Evolutionary conservation across 2,797 vertebrate species (phyloP).

Genomic region (Cephalopachus bancanus): DNA sequence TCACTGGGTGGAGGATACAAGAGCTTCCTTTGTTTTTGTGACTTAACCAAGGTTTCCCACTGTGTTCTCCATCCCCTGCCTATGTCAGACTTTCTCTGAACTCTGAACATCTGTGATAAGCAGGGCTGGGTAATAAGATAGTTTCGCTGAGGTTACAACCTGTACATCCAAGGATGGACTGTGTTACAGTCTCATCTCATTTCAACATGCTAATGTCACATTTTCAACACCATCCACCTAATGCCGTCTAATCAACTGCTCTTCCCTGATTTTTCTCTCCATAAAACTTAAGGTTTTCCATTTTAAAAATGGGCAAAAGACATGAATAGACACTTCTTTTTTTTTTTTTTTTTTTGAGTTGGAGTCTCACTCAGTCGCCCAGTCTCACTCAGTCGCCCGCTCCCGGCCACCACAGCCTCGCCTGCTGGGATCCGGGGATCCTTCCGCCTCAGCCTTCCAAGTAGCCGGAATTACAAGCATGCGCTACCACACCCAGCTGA

Average conservation of each 20-base stretch:
- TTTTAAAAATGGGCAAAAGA: too few species aligned
- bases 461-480: too few species aligned
- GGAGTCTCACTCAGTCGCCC: too few species aligned
- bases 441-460: too few species aligned
- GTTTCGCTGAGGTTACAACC: conserved; percentile 11
- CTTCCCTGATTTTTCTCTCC: background rate
- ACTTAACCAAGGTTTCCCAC: background rate
- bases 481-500: too few species aligned
- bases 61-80: background rate
- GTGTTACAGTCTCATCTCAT: background rate
- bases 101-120: conserved; percentile 24
- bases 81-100: background rate
- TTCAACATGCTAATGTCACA: background rate
- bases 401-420: too few species aligned
- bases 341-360: too few species aligned
- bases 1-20: background rate
- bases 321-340: too few species aligned
- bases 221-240: background rate
- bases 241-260: background rate
- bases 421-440: too few species aligned
- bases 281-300: background rate
- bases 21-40: background rate
- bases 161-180: background rate
- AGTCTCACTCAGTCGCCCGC: too few species aligned
- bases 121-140: background rate